Base-by-base conservation (phyloP, 2,113 vertebrate genomes). In the Oreochromis aureus region DNA sequence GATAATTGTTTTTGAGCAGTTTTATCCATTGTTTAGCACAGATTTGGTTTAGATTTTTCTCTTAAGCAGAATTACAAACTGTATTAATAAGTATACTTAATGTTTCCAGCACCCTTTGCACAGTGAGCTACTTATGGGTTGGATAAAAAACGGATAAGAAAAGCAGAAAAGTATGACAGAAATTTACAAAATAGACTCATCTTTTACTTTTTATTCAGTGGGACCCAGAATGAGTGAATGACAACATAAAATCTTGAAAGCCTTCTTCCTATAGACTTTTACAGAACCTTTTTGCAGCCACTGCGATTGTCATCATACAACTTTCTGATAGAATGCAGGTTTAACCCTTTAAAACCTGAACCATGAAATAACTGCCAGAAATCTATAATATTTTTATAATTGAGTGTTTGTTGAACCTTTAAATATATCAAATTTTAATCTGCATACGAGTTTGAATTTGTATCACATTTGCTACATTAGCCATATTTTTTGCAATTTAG, bases 91-190 rank as follows among this genome's bases (percentile, higher is more conserved):
- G 63, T 41, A 1, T 22, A 69, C 8, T 32, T 61, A 2, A 61
- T 61, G 58, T 61, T 61, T 61, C 27, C 15, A 32, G 27, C 58
- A 61, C 58, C n/a, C 6, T 69, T 69, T n/a, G 10, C 19, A 24
- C 63, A 69, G 11, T 69, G 11, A 69, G 36, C 61, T 3, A 39
- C 34, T 66, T 7, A 22, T 13, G 10, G 4, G 39, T 66, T 39
- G 6, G 10, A 10, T 32, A 18, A 32, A 59, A 30, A 59, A 59
- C 0, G 0, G 7, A 4, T 59, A 59, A 59, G 15, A 0, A 15
- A 59, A 18, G 27, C 58, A 59, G 1, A 61, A 66, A 66, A 5
- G 61, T 66, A 66, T 36, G 32, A 36, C 61, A 1, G 2, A 66
- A n/a, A 18, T 36, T 7, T 66, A 66, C 32, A 7, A 66, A 66